Evolutionary conservation across 1,140 invertebrate species (phyloP).

Genomic region (Lordiphosa collinella): DNA sequence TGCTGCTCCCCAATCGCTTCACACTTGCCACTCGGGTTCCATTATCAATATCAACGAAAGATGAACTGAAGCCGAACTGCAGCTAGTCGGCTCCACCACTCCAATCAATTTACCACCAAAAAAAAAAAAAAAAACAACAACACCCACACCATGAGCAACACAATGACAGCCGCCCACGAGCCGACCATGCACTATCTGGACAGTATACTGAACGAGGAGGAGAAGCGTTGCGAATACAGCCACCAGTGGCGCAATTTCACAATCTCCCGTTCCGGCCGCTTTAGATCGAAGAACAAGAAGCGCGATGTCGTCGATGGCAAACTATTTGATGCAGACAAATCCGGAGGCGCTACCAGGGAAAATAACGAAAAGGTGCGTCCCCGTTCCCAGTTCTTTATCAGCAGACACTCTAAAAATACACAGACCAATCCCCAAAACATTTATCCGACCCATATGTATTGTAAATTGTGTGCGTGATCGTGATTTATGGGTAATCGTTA

Average conservation of each 20-base stretch:
- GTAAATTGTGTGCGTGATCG: slow-evolving; percentile 28
- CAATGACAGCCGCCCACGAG: slow-evolving; percentile 70
- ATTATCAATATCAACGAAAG: slow-evolving; percentile 19
- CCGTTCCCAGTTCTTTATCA: slow-evolving; percentile 3
- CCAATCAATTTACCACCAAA: too few species aligned
- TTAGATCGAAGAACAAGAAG: slow-evolving; percentile 75
- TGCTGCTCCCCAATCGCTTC: slow-evolving; percentile 18
- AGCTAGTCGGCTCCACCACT: not conserved
- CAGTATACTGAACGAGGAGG: slow-evolving; percentile 74
- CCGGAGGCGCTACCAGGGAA: slow-evolving; percentile 34
- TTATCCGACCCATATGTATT: slow-evolving; percentile 9
- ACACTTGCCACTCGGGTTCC: slow-evolving; percentile 9
- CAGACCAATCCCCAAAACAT: too few species aligned
- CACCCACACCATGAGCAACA: slow-evolving; percentile 39
- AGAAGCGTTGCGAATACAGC: slow-evolving; percentile 70
- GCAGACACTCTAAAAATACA: slow-evolving; percentile 17
- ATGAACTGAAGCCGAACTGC: slow-evolving; percentile 13
- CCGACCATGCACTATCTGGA: slow-evolving; percentile 73
- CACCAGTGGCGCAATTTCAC: slow-evolving; percentile 78
- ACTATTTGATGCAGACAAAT: slow-evolving; percentile 52
- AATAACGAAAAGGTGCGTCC: slow-evolving; percentile 53
- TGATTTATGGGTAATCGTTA: slow-evolving; percentile 37
- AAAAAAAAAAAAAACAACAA: not conserved
- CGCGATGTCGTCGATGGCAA: slow-evolving; percentile 74
- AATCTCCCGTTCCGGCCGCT: slow-evolving; percentile 74